These are phyloP conservation scores for Notarius quadriscutis DNA, from an alignment of 2,113 vertebrate species.

Conservation along the genomic window DNA sequence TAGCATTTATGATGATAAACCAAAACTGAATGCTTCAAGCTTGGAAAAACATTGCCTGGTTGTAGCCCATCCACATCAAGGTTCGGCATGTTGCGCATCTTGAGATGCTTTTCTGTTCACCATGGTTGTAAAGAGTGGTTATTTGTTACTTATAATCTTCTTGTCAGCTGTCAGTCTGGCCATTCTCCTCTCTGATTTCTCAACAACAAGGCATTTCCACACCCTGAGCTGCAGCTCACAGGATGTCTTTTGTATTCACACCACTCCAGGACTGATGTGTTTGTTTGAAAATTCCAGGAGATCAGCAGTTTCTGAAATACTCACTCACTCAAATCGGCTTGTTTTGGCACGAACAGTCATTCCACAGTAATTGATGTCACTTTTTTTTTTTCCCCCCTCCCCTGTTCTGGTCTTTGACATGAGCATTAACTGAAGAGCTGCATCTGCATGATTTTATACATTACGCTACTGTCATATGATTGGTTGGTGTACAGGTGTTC, in stretches of 20 bases:
- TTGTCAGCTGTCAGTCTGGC: not conserved
- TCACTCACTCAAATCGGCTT: not conserved
- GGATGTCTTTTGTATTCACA: not conserved
- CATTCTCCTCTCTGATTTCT: not conserved
- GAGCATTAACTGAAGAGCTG: no score
- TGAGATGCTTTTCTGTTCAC: not conserved
- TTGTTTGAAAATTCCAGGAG: not conserved
- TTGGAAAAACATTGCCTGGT: not conserved
- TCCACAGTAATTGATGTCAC: not conserved
- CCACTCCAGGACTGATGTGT: not conserved
- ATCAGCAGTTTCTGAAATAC: not conserved
- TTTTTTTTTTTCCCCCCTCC: no score
- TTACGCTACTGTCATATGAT: not conserved
- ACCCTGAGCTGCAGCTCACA: not conserved
- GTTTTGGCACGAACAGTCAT: not conserved
- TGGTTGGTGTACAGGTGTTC: not conserved
- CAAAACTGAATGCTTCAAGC: not conserved
- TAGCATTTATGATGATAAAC: not conserved
- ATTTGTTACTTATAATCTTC: not conserved
- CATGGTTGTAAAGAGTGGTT: not conserved
- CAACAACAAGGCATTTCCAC: not conserved
- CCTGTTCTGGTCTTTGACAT: not conserved
- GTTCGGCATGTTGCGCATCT: not conserved
- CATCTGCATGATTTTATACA: not conserved
- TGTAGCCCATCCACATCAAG: not conserved